Evolutionary conservation across 2,888 invertebrate species (phyloP).

Genomic region (Augiades crinisus): DNA sequence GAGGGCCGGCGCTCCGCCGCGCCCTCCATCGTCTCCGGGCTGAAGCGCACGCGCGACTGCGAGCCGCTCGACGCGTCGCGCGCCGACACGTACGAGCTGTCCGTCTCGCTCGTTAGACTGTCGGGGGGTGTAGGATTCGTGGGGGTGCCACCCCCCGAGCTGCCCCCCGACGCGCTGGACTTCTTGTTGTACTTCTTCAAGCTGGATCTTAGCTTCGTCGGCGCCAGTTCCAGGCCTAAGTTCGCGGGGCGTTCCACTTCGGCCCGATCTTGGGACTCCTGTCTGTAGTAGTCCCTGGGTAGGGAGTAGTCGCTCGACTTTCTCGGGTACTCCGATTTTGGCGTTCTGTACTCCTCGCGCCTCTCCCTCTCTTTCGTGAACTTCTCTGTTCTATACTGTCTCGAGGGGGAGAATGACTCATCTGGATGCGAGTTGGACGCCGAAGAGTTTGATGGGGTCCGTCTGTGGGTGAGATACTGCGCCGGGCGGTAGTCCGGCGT

Average conservation of each 20-base stretch:
- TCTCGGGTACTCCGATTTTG: constrained; percentile 43
- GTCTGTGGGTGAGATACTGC: constrained; percentile 82
- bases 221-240: constrained; percentile 84
- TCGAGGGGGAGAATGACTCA: constrained; percentile 62
- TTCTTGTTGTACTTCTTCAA: constrained; percentile 86
- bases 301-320: constrained; percentile 62
- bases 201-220: constrained; percentile 88
- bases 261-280: constrained; percentile 47
- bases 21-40: constrained; percentile 86
- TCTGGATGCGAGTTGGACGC: constrained; percentile 78
- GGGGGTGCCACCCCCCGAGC: constrained; percentile 86
- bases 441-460: constrained; percentile 90
- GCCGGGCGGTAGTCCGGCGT: constrained; percentile 59
- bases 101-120: constrained; percentile 90
- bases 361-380: constrained; percentile 44
- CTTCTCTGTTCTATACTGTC: constrained; percentile 52
- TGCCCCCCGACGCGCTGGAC: constrained; percentile 76
- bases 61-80: constrained; percentile 87
- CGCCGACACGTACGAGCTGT: constrained; percentile 94
- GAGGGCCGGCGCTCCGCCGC: constrained; percentile 51
- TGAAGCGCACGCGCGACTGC: constrained; percentile 88
- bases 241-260: constrained; percentile 71
- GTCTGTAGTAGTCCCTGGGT: constrained; percentile 63
- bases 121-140: constrained; percentile 94
- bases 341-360: constrained; percentile 51